Evolutionary conservation across 2,113 vertebrate genomes (phyloP).

Genomic region (Neofelis nebulosa): DNA sequence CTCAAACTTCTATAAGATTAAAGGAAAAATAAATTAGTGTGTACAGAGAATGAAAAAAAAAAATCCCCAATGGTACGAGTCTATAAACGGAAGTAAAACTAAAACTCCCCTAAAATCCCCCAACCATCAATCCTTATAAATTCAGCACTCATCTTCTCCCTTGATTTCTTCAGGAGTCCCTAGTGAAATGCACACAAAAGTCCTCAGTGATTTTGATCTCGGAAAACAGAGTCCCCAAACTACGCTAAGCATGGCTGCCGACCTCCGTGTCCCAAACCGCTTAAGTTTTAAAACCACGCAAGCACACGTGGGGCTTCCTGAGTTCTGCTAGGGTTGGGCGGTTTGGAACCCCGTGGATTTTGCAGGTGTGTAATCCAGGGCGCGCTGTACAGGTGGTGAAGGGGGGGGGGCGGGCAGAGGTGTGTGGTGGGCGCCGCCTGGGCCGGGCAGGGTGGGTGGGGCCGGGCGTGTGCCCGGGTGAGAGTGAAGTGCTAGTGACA

Average conservation of each 20-base stretch:
- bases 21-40: slow-evolving; percentile 78
- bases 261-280: background rate
- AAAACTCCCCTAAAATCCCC: slow-evolving; percentile 82
- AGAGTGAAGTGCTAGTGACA: slow-evolving; percentile 12
- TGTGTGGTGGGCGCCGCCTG: background rate
- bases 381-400: background rate
- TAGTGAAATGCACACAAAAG: background rate
- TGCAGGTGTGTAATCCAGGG: slow-evolving; percentile 28
- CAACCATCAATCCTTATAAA: slow-evolving; percentile 77
- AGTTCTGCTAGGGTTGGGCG: background rate
- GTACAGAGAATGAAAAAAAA: slow-evolving; percentile 79
- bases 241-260: background rate
- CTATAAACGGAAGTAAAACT: slow-evolving; percentile 75
- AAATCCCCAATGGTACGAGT: slow-evolving; percentile 79
- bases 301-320: slow-evolving; percentile 14
- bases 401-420: background rate
- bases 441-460: slow-evolving; percentile 33
- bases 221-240: background rate
- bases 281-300: slow-evolving; percentile 8
- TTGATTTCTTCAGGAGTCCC: slow-evolving; percentile 10
- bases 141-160: slow-evolving; percentile 32
- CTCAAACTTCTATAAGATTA: slow-evolving; percentile 77
- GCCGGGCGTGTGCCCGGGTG: slow-evolving; percentile 21
- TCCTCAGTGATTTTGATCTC: background rate
- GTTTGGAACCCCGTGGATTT: background rate